Percentiles rank a stretch among this genome's conserved stretches.
Conservation (phyloP, 2,888 invertebrate genomes). For the Eilema sororculum region DNA sequence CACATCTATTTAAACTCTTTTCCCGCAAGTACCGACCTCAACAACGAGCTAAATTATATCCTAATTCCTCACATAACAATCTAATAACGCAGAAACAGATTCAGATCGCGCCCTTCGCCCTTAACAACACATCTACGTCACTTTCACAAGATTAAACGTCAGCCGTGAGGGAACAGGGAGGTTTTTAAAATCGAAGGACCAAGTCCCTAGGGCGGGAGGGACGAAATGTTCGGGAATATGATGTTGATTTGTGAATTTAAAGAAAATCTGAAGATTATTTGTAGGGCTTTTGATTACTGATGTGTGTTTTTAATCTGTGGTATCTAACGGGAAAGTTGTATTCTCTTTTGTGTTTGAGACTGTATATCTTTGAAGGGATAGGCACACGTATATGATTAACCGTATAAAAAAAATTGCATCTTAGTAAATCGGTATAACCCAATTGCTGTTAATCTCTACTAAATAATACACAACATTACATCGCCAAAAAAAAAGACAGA, state of each 20-base stretch:
- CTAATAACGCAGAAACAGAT: constrained; percentile 61
- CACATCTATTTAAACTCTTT: background rate
- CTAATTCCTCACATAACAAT: constrained; percentile 47
- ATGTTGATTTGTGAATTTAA: constrained; percentile 19
- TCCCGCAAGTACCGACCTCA: constrained; percentile 5
- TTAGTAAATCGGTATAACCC: too few species aligned
- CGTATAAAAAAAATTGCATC: too few species aligned
- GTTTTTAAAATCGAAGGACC: constrained; percentile 70
- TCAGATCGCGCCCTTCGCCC: constrained; percentile 30
- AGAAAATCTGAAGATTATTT: constrained; percentile 6
- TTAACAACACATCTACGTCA: constrained; percentile 64
- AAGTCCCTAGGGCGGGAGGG: constrained; percentile 46
- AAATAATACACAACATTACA: too few species aligned
- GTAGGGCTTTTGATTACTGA: constrained; percentile 4
- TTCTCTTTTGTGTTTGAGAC: background rate
- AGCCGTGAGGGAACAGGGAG: constrained; percentile 55
- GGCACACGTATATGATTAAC: background rate
- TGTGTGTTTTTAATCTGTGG: background rate
- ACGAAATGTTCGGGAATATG: constrained; percentile 39
- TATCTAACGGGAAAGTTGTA: background rate
- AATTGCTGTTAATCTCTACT: background rate
- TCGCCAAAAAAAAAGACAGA: too few species aligned
- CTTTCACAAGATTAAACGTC: constrained; percentile 76
- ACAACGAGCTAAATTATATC: constrained; percentile 40
- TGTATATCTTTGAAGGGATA: background rate